These are phyloP conservation scores for Helleia helle DNA, from an alignment of 2,888 invertebrate species.

Conservation along the genomic window DNA sequence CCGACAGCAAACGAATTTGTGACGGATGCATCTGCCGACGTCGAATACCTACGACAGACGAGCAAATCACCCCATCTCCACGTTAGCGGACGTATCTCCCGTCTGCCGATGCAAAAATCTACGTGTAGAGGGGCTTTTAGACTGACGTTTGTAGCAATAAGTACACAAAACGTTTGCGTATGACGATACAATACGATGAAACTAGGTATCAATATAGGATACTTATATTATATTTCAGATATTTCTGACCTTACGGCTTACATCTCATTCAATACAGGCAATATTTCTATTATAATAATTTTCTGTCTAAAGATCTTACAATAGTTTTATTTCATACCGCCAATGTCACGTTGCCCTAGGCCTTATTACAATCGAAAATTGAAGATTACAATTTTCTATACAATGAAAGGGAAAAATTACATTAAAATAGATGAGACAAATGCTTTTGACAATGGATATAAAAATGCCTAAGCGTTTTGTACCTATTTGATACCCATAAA, in stretches of 20 bases:
- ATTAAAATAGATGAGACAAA: constrained; percentile 45
- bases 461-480: constrained; percentile 48
- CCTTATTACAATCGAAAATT: constrained; percentile 17
- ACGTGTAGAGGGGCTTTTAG: too few relatives aligned
- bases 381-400: constrained; percentile 40
- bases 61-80: too few relatives aligned
- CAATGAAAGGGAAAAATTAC: constrained; percentile 35
- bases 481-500: constrained; percentile 57
- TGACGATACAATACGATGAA: constrained; percentile 30
- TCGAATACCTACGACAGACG: too few relatives aligned
- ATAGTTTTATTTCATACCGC: background rate
- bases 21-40: too few relatives aligned
- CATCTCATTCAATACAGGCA: constrained; percentile 4
- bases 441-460: constrained; percentile 41
- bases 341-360: constrained; percentile 8
- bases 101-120: too few relatives aligned
- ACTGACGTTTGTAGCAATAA: constrained; percentile 46
- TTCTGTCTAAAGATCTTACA: background rate
- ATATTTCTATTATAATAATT: constrained; percentile 1
- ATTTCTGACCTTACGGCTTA: constrained; percentile 13
- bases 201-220: constrained; percentile 62
- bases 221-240: constrained; percentile 40
- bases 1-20: too few relatives aligned
- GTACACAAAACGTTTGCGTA: constrained; percentile 37
- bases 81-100: too few relatives aligned